Evolutionary conservation across 1,140 invertebrate genomes (phyloP).

Genomic region (Glossosoma conforme): DNA sequence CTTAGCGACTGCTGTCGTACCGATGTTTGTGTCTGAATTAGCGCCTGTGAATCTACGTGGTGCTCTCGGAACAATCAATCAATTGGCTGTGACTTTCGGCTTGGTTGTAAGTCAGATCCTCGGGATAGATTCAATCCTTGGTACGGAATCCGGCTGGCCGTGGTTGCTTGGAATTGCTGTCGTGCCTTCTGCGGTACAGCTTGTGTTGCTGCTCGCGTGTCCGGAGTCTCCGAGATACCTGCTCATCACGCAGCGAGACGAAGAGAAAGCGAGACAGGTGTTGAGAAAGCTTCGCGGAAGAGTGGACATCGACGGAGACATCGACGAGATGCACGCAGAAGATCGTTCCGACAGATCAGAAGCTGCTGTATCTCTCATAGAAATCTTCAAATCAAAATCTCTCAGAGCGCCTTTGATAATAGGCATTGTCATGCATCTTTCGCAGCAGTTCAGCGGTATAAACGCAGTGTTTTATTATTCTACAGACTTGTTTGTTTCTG

Average conservation of each 20-base stretch:
- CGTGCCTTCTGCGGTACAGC: constrained; percentile 75
- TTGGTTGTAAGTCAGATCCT: constrained; percentile 79
- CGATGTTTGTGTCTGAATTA: constrained; percentile 91
- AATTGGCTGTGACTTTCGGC: constrained; percentile 83
- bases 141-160: constrained; percentile 81
- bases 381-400: constrained; percentile 71
- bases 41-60: constrained; percentile 81
- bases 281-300: constrained; percentile 40
- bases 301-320: constrained; percentile 72
- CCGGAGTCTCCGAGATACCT: constrained; percentile 78
- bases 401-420: constrained; percentile 81
- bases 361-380: constrained; percentile 73
- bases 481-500: constrained; percentile 72
- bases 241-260: constrained; percentile 78
- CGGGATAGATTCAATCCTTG: constrained; percentile 79
- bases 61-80: constrained; percentile 82
- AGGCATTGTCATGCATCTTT: constrained; percentile 90
- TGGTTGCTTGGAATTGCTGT: constrained; percentile 76
- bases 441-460: constrained; percentile 92
- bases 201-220: constrained; percentile 77
- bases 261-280: constrained; percentile 71
- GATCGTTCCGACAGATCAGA: constrained; percentile 77
- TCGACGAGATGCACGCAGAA: constrained; percentile 85
- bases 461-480: constrained; percentile 95
- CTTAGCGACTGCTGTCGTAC: constrained; percentile 82